phyloP scores from a whole-genome alignment of 2,113 vertebrate species.

The Pipa parva region DNA sequence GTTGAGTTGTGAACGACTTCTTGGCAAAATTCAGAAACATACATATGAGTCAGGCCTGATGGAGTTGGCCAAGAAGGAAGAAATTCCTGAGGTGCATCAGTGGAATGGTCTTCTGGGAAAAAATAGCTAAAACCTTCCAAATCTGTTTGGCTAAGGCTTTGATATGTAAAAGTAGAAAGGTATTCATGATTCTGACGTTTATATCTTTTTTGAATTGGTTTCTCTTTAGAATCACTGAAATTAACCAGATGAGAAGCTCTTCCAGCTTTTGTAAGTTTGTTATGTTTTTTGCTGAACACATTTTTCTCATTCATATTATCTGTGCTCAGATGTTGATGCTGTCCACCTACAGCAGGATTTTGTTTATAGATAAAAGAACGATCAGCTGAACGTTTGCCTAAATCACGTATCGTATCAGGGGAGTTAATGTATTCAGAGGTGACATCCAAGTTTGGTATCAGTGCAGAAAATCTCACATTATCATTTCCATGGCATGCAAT shows the following conservation, averaged over 20 bases:
- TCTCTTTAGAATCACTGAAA: constrained; percentile 10
- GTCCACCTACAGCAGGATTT: constrained; percentile 22
- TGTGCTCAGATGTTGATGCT: constrained; percentile 32
- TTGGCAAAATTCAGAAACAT: constrained; percentile 59
- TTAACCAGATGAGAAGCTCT: background rate
- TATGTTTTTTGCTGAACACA: background rate
- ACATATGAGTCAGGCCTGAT: constrained; percentile 67
- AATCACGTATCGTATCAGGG: constrained; percentile 44
- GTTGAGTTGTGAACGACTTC: constrained; percentile 69
- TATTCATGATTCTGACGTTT: constrained; percentile 58
- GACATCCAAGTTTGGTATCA: constrained; percentile 79
- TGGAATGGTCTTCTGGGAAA: constrained; percentile 81
- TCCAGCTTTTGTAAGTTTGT: background rate
- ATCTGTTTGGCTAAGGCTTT: constrained; percentile 66
- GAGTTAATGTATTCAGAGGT: constrained; percentile 72
- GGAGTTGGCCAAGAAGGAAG: constrained; percentile 73
- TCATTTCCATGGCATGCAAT: constrained; percentile 60
- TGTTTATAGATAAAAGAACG: background rate
- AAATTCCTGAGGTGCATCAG: constrained; percentile 48
- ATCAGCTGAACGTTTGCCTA: constrained; percentile 44
- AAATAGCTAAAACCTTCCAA: constrained; percentile 73
- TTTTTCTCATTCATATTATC: constrained; percentile 21
- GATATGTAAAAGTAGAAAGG: constrained; percentile 51
- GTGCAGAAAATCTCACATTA: constrained; percentile 52
- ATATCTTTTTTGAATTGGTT: constrained; percentile 33